These are phyloP conservation scores for Allolobophora icterica DNA, from an alignment of 2,888 invertebrate genomes.

Conservation along the genomic window DNA sequence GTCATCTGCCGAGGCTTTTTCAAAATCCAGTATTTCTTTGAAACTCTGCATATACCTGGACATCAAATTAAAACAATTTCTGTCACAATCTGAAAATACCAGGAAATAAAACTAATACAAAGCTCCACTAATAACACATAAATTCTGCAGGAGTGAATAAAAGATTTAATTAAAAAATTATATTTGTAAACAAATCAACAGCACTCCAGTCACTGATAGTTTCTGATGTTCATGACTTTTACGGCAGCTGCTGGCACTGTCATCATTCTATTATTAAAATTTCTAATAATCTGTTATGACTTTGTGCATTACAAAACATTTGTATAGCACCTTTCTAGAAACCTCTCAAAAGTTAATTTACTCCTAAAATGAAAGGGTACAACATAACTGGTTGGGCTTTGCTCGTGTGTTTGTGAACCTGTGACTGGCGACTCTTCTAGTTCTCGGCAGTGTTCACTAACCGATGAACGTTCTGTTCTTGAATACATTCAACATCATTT, in stretches of 20 bases:
- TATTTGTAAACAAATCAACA: neutral
- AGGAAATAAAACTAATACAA: neutral
- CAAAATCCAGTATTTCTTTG: conserved; percentile 91
- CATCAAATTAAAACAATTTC: conserved; percentile 4
- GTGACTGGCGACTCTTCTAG: too few relatives aligned
- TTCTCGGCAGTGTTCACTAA: too few relatives aligned
- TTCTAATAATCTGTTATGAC: too few relatives aligned
- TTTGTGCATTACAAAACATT: too few relatives aligned
- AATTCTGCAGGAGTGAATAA: neutral
- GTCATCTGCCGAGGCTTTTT: conserved; percentile 76
- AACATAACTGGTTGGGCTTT: too few relatives aligned
- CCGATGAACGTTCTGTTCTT: too few relatives aligned
- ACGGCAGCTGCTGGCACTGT: neutral
- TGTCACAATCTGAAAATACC: neutral
- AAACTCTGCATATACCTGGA: conserved; percentile 85
- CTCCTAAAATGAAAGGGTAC: too few relatives aligned
- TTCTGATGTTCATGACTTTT: neutral
- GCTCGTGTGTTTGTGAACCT: too few relatives aligned
- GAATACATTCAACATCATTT: too few relatives aligned
- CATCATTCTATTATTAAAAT: neutral
- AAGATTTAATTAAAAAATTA: too few relatives aligned
- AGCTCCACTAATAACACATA: neutral
- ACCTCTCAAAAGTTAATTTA: too few relatives aligned
- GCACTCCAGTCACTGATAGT: neutral
- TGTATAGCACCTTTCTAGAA: too few relatives aligned